These are phyloP conservation scores for Buceros bicornis DNA, from an alignment of 2,797 vertebrate species.

Conservation along the genomic window DNA sequence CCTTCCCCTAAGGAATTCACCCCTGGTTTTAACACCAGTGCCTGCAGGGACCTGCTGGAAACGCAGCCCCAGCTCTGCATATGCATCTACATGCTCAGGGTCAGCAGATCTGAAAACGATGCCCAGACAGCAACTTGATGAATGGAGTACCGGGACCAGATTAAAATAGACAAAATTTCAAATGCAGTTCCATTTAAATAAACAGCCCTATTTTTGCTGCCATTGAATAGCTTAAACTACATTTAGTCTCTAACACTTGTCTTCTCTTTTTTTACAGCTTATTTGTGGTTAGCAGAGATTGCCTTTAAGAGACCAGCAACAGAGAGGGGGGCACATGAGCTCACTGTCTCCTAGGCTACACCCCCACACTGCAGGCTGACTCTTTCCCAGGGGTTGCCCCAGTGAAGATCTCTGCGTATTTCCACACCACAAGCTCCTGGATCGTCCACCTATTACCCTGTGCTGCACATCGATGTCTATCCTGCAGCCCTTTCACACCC, in stretches of 20 bases:
- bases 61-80: not conserved
- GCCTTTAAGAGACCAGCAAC: not conserved
- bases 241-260: not conserved
- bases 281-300: not conserved
- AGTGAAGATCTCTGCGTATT: not conserved
- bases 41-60: not conserved
- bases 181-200: not conserved
- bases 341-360: not conserved
- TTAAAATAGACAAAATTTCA: not conserved
- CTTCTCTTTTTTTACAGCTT: not conserved
- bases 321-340: not conserved
- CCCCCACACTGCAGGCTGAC: not conserved
- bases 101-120: not conserved
- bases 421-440: not conserved
- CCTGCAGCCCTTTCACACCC: not conserved
- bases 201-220: not conserved
- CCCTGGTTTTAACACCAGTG: not conserved
- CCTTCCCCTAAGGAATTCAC: not conserved
- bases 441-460: not conserved
- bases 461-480: fast-evolving
- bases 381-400: not conserved
- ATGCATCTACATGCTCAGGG: not conserved
- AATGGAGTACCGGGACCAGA: not conserved
- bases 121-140: not conserved
- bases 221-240: not conserved